These are phyloP conservation scores for Catharus ustulatus DNA, from an alignment of 2,797 vertebrate species.

Conservation along the genomic window DNA sequence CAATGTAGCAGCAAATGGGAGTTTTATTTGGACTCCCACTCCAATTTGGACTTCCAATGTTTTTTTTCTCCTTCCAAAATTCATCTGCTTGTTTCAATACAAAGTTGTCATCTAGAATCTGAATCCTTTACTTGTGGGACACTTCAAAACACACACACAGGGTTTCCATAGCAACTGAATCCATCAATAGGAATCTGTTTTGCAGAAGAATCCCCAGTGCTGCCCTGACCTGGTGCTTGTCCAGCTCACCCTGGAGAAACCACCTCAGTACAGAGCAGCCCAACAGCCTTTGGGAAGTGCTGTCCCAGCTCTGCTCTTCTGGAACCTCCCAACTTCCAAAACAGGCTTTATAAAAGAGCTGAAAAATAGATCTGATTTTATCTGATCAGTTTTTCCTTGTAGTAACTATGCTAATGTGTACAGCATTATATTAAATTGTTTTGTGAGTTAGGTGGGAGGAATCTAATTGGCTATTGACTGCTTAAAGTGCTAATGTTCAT, in stretches of 20 bases:
- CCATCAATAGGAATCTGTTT: background rate
- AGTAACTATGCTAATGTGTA: background rate
- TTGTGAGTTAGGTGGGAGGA: background rate
- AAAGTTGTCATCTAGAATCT: background rate
- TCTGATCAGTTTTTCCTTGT: background rate
- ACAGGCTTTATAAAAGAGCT: background rate
- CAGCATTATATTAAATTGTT: background rate
- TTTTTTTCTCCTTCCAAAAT: background rate
- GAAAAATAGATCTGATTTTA: background rate
- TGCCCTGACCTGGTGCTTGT: background rate
- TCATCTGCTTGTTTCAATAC: background rate
- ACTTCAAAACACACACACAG: background rate
- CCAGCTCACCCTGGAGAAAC: background rate
- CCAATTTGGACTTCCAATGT: background rate
- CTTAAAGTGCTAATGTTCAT: background rate
- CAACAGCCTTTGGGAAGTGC: background rate
- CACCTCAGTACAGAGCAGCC: background rate
- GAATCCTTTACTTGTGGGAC: background rate
- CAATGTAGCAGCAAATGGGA: background rate
- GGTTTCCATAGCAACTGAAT: constrained; percentile 5
- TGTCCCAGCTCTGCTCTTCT: background rate
- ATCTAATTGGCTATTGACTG: background rate
- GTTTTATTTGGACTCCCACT: background rate
- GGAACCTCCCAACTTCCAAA: background rate
- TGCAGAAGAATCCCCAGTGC: background rate